These are phyloP conservation scores for Protonemura montana DNA, from an alignment of 2,888 invertebrate genomes.

Conservation along the genomic window DNA sequence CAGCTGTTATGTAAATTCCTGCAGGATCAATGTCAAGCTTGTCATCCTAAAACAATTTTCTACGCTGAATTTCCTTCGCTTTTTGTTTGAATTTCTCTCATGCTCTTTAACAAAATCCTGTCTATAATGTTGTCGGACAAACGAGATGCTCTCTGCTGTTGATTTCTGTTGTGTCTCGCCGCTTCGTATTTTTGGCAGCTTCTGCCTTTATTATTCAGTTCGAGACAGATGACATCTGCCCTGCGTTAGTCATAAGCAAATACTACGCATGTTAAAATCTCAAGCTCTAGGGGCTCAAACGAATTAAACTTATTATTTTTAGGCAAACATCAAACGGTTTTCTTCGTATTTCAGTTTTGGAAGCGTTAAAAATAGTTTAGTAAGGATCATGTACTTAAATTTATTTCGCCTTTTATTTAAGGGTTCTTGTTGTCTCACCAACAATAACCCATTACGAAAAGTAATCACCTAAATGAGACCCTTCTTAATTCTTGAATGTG, in stretches of 20 bases:
- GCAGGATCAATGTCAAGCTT: neutral
- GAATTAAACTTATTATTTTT: conserved; percentile 5
- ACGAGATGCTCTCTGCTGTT: neutral
- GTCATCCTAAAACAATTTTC: conserved; percentile 7
- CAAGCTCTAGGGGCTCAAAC: neutral
- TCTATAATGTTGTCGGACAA: neutral
- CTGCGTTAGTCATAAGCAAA: conserved; percentile 16
- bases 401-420: conserved; percentile 13
- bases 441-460: neutral
- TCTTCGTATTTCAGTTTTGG: neutral
- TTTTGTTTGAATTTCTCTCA: neutral
- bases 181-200: conserved; percentile 44
- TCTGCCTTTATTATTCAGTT: conserved; percentile 42
- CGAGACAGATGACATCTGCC: conserved; percentile 46
- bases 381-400: conserved; percentile 12
- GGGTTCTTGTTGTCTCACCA: conserved; percentile 23
- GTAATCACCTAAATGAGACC: neutral
- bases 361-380: neutral
- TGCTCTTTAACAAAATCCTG: neutral
- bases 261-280: conserved; percentile 39
- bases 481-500: neutral
- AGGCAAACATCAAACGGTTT: conserved; percentile 2
- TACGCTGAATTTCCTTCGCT: neutral
- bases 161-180: conserved; percentile 40
- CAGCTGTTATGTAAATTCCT: conserved; percentile 25